phyloP scores from a whole-genome alignment of 1,140 invertebrate genomes.

The Drosophila athabasca region DNA sequence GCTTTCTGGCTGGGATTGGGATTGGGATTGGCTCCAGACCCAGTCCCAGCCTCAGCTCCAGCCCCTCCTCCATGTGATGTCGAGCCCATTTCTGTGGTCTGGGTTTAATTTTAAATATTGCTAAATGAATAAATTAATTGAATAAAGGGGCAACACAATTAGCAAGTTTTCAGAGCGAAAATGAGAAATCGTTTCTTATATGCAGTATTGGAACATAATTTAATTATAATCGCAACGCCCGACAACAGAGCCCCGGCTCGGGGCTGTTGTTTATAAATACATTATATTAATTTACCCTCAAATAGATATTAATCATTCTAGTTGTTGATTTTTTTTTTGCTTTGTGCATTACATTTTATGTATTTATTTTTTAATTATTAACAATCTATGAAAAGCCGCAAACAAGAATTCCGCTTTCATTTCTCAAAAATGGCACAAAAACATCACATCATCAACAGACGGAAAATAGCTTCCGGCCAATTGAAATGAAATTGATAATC shows the following conservation, averaged over 20 bases:
- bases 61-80: not conserved
- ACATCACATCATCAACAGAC: conserved; percentile 41
- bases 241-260: not conserved
- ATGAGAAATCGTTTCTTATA: conserved; percentile 1
- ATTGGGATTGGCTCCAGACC: no score
- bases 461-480: conserved; percentile 58
- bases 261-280: not conserved
- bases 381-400: not conserved
- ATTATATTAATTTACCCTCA: conserved; percentile 1
- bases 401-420: not conserved
- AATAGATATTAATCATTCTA: conserved; percentile 13
- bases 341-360: no score
- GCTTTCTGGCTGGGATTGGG: conserved; percentile 13
- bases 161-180: conserved; percentile 1
- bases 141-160: conserved; percentile 13
- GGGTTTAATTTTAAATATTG: conserved; percentile 29
- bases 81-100: conserved; percentile 14
- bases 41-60: no score
- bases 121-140: conserved; percentile 6
- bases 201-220: conserved; percentile 4
- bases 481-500: conserved; percentile 52
- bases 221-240: not conserved
- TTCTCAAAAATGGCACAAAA: conserved; percentile 9
- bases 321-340: not conserved
- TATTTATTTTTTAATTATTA: not conserved